A percentile compares a stretch with the other conserved stretches of the same genome.
These are phyloP conservation scores for Ivindomyrus marchei DNA, from an alignment of 2,113 vertebrate species.

Conservation along the genomic window DNA sequence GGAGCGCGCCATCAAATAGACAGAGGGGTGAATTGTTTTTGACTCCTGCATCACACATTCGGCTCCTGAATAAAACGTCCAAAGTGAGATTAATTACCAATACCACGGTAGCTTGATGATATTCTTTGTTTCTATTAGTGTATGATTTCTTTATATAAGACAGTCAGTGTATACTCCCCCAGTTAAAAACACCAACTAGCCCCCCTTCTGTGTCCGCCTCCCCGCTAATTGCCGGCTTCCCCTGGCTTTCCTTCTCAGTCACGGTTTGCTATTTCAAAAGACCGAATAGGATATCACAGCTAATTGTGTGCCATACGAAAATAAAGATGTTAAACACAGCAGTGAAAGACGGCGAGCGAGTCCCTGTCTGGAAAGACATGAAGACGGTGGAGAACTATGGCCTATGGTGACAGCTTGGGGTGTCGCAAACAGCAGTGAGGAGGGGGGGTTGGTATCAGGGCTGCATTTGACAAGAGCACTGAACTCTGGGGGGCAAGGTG, in stretches of 20 bases:
- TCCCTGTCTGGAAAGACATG: neutral
- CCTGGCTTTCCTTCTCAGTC: neutral
- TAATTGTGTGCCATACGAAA: neutral
- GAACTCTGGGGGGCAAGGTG: neutral
- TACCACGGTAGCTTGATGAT: constrained; percentile 44
- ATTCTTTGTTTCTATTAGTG: constrained; percentile 53
- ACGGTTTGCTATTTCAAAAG: neutral
- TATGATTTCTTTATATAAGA: constrained; percentile 41
- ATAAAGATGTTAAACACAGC: neutral
- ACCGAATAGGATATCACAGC: neutral
- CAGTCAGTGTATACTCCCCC: constrained; percentile 18
- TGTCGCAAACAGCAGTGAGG: neutral
- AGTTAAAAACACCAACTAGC: neutral
- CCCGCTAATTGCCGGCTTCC: constrained; percentile 25
- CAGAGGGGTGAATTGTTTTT: constrained; percentile 49
- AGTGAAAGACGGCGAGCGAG: neutral
- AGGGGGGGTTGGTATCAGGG: neutral
- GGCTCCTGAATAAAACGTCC: constrained; percentile 33
- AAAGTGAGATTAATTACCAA: constrained; percentile 56
- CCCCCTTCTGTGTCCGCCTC: constrained; percentile 20
- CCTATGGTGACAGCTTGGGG: neutral
- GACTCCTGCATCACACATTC: constrained; percentile 38
- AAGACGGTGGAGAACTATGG: constrained; percentile 5
- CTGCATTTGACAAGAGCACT: neutral
- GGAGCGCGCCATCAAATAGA: constrained; percentile 45